These are phyloP conservation scores for Pammene aurita DNA, from an alignment of 2,888 invertebrate species.

Conservation along the genomic window DNA sequence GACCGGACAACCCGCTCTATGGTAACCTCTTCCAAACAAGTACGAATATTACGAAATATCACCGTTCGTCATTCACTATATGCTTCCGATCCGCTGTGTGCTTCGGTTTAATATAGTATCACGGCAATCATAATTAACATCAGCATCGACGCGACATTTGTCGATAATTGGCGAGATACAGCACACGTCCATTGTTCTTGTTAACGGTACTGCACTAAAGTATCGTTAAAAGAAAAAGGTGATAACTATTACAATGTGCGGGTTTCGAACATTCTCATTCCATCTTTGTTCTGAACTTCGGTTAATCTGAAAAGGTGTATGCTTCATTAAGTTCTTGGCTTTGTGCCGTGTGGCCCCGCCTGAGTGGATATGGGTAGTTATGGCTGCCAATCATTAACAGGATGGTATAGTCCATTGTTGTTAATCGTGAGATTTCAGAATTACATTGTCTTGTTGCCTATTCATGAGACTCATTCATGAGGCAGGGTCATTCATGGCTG, in stretches of 20 bases:
- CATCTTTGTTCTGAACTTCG: background rate
- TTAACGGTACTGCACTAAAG: slow-evolving; percentile 23
- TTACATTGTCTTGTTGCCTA: slow-evolving; percentile 17
- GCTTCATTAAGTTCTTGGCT: background rate
- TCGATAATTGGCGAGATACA: slow-evolving; percentile 41
- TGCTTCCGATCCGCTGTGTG: background rate
- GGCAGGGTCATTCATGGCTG: slow-evolving; percentile 8
- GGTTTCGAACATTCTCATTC: background rate
- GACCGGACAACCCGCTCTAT: background rate
- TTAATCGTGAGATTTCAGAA: slow-evolving; percentile 31
- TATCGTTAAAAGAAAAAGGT: slow-evolving; percentile 12
- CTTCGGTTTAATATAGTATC: slow-evolving; percentile 15
- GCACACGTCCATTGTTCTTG: slow-evolving; percentile 39
- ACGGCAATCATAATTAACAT: slow-evolving; percentile 35
- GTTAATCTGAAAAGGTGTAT: slow-evolving; percentile 7
- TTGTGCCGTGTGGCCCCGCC: background rate
- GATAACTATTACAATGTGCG: slow-evolving; percentile 3
- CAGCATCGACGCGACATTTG: slow-evolving; percentile 34
- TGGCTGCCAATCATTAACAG: slow-evolving; percentile 31
- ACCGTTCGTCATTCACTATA: background rate
- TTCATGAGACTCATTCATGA: slow-evolving; percentile 13
- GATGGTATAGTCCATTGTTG: slow-evolving; percentile 27
- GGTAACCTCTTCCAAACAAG: background rate
- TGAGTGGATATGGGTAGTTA: slow-evolving; percentile 11
- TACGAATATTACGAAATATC: background rate